phyloP scores from a whole-genome alignment of 1,140 invertebrate genomes.

The Probaryconus sp. region DNA sequence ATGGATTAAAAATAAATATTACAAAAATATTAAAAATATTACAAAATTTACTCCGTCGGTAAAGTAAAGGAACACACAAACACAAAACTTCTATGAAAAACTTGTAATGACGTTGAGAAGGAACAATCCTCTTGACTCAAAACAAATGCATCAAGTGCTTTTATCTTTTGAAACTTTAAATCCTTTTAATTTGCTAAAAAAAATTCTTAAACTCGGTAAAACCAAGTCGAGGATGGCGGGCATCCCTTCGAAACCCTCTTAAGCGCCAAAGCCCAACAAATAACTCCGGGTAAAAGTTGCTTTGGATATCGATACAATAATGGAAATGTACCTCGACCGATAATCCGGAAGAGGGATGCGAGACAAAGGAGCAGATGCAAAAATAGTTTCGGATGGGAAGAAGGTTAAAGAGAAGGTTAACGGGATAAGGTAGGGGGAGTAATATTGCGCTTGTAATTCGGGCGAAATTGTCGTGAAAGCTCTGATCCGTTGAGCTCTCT shows the following conservation, averaged over 20 bases:
- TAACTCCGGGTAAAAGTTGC: slow-evolving; percentile 56
- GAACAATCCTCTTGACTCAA: slow-evolving; percentile 43
- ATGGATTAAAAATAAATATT: no score
- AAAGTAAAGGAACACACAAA: no score
- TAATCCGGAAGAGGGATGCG: slow-evolving; percentile 42
- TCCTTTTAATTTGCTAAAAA: no score
- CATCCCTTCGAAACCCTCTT: slow-evolving; percentile 9
- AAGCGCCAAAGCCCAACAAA: slow-evolving; percentile 35
- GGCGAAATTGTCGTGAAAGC: slow-evolving; percentile 48
- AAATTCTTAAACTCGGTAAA: no score
- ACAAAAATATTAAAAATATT: no score
- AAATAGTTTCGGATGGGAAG: no score
- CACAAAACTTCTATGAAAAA: no score
- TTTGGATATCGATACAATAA: slow-evolving; percentile 61
- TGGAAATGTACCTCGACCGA: slow-evolving; percentile 47
- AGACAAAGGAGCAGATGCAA: slow-evolving; percentile 40
- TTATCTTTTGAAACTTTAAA: slow-evolving; percentile 55
- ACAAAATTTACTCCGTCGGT: no score
- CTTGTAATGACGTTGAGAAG: no score
- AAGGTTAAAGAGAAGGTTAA: background rate
- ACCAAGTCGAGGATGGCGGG: no score
- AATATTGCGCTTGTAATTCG: slow-evolving; percentile 51
- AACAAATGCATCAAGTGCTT: slow-evolving; percentile 53
- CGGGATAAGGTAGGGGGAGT: slow-evolving; percentile 6
- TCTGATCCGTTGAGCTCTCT: slow-evolving; percentile 29